Evolutionary conservation across 1,140 invertebrate species (phyloP).

Genomic region (Marisa cornuarietis): DNA sequence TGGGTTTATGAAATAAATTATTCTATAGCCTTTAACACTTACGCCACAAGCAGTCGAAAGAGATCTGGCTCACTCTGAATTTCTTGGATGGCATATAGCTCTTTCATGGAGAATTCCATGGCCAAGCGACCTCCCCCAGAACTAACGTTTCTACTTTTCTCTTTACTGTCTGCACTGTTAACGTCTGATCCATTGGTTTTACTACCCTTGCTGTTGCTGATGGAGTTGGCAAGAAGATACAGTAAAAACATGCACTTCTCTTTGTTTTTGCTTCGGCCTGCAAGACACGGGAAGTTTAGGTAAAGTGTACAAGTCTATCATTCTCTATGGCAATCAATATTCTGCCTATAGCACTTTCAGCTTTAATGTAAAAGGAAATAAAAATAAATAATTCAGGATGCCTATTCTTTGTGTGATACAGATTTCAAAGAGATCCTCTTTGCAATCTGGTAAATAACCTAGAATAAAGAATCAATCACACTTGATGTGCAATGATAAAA

Average conservation of each 20-base stretch:
- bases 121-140: constrained; percentile 49
- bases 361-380: no score
- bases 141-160: constrained; percentile 42
- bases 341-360: no score
- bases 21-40: constrained; percentile 16
- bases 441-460: no score
- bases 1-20: no score
- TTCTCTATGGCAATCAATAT: no score
- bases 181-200: constrained; percentile 70
- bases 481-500: no score
- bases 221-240: constrained; percentile 81
- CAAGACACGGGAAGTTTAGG: background rate
- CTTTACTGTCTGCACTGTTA: background rate
- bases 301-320: background rate
- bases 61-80: constrained; percentile 81
- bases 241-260: constrained; percentile 75
- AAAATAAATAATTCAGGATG: no score
- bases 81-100: constrained; percentile 72
- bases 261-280: constrained; percentile 65
- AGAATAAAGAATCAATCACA: no score
- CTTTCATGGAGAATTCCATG: constrained; percentile 65
- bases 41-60: constrained; percentile 74
- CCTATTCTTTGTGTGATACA: no score
- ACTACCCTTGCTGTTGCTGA: constrained; percentile 69
- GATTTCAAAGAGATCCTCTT: no score